phyloP scores from a whole-genome alignment of 2,113 vertebrate species.

The Nycticorax nycticorax region DNA sequence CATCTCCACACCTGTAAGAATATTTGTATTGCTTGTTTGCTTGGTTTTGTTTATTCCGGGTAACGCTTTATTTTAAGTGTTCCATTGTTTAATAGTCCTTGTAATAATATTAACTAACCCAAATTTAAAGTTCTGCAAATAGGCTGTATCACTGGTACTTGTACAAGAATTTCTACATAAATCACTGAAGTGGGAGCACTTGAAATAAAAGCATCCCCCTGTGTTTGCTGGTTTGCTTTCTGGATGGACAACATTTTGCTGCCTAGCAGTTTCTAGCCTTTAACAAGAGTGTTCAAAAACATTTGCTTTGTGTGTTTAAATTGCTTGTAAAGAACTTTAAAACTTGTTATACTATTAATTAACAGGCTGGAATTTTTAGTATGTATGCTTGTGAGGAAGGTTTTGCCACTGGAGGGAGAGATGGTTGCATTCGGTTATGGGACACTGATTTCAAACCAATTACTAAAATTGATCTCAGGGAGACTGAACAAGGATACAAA shows the following conservation, averaged over 20 bases:
- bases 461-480: slow-evolving; percentile 96
- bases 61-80: slow-evolving; percentile 2
- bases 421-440: slow-evolving; percentile 95
- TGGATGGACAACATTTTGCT: background rate
- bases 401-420: slow-evolving; percentile 93
- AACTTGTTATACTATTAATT: slow-evolving; percentile 1
- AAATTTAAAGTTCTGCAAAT: background rate
- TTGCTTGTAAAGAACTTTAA: background rate
- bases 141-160: background rate
- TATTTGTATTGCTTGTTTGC: background rate
- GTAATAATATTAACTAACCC: background rate
- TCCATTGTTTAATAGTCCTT: background rate
- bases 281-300: background rate
- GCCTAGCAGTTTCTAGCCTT: background rate
- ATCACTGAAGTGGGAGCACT: background rate
- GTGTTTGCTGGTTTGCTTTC: slow-evolving; percentile 22
- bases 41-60: background rate
- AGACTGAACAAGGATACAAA: slow-evolving; percentile 97
- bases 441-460: slow-evolving; percentile 96
- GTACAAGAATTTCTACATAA: background rate
- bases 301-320: background rate
- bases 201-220: slow-evolving; percentile 10
- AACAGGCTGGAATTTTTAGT: slow-evolving; percentile 96
- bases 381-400: slow-evolving; percentile 96
- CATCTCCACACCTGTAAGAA: background rate